Evolutionary conservation across 92 coral and sea anemone species (phyloP).

Genomic region (Actinernus sp.): DNA sequence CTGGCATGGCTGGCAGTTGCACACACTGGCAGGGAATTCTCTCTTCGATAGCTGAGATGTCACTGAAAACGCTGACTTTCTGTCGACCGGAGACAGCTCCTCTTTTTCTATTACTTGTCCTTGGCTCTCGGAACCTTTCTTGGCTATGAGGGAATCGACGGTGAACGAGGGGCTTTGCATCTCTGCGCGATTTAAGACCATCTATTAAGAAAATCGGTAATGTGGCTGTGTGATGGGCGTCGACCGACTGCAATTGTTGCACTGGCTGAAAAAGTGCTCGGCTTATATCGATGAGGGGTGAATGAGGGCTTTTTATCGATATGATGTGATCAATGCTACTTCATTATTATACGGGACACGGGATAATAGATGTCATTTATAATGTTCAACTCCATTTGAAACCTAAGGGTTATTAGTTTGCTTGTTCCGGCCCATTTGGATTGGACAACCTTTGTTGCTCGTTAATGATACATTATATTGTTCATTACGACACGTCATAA

Average conservation of each 20-base stretch:
- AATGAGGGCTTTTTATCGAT: constrained; percentile 47
- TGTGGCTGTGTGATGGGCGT: neutral
- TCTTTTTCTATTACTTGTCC: constrained; percentile 50
- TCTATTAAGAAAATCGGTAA: neutral
- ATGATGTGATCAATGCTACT: constrained; percentile 45
- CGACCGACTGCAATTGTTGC: constrained; percentile 1
- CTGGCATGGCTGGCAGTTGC: constrained; percentile 92
- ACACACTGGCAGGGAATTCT: constrained; percentile 73
- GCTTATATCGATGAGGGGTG: constrained; percentile 52
- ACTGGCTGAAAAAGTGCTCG: constrained; percentile 4
- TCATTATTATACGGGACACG: constrained; percentile 50
- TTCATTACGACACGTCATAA: constrained; percentile 32
- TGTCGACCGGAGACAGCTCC: constrained; percentile 24
- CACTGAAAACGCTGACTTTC: constrained; percentile 83
- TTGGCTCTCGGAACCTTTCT: constrained; percentile 52
- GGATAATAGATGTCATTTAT: constrained; percentile 71
- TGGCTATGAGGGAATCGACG: constrained; percentile 87
- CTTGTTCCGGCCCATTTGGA: constrained; percentile 54
- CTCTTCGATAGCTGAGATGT: constrained; percentile 76
- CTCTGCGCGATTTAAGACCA: constrained; percentile 24
- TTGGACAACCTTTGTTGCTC: constrained; percentile 43
- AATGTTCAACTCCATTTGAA: constrained; percentile 75
- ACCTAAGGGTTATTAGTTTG: constrained; percentile 83
- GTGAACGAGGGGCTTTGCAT: constrained; percentile 74
- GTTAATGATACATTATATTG: constrained; percentile 26